phyloP scores from a whole-genome alignment of 2,888 invertebrate genomes.

The Diarsia rubi region DNA sequence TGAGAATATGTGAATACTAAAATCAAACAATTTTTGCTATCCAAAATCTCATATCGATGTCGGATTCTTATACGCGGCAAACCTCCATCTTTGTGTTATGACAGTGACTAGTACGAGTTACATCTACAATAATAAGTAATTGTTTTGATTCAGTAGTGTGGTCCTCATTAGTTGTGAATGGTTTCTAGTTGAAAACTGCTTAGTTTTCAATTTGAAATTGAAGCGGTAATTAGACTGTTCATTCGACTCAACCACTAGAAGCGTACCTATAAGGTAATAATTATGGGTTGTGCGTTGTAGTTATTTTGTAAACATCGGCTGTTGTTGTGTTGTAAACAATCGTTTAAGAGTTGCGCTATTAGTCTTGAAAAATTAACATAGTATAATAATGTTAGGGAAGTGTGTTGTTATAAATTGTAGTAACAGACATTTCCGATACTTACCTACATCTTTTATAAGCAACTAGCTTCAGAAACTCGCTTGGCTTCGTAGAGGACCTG shows the following conservation, averaged over 20 bases:
- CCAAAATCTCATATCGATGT: too few species aligned
- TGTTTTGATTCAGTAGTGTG: background rate
- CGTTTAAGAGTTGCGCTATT: background rate
- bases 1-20: too few species aligned
- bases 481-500: background rate
- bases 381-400: background rate
- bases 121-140: background rate
- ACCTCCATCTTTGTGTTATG: too few species aligned
- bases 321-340: slow-evolving; percentile 2
- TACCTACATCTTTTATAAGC: background rate
- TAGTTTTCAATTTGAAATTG: background rate
- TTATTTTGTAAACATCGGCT: slow-evolving; percentile 1
- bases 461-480: background rate
- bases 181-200: too few species aligned
- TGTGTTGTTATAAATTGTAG: background rate
- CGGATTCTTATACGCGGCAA: too few species aligned
- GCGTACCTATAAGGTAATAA: background rate
- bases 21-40: too few species aligned
- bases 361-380: background rate
- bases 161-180: background rate
- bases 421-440: background rate
- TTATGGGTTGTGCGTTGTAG: background rate
- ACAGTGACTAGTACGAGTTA: too few species aligned
- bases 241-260: background rate
- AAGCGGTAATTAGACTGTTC: background rate